phyloP scores from a whole-genome alignment of 2,797 vertebrate species.

The Eulemur mongoz region DNA sequence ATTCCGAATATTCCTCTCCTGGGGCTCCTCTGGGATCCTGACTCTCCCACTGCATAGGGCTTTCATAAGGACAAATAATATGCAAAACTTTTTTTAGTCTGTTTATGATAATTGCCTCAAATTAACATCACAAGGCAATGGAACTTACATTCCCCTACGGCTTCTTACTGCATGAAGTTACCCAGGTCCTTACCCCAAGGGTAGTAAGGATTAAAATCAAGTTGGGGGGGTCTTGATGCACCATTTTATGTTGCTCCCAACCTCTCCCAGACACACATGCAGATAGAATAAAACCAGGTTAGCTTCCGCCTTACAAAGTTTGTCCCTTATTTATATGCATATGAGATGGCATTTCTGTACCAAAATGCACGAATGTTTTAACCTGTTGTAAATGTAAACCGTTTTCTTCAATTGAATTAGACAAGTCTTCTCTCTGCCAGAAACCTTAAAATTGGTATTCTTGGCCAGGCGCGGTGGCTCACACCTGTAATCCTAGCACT shows the following conservation, averaged over 20 bases:
- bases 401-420: neutral
- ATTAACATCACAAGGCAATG: conserved; percentile 81
- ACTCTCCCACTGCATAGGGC: conserved; percentile 36
- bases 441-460: conserved; percentile 10
- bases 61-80: conserved; percentile 48
- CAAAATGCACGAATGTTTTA: conserved; percentile 41
- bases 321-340: conserved; percentile 54
- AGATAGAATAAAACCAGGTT: neutral
- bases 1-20: conserved; percentile 35
- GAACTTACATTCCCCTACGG: conserved; percentile 76
- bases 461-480: neutral
- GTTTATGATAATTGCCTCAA: conserved; percentile 78
- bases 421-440: conserved; percentile 1
- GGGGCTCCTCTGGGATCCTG: conserved; percentile 7
- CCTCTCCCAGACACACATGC: neutral
- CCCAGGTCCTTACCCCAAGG: conserved; percentile 26
- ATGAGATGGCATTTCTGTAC: conserved; percentile 49
- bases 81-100: conserved; percentile 49
- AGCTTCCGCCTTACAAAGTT: neutral
- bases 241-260: too few species aligned
- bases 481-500: too few species aligned
- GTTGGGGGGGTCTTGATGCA: neutral
- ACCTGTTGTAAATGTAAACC: conserved; percentile 66
- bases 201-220: conserved; percentile 64
- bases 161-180: conserved; percentile 65